These are phyloP conservation scores for Colinus virginianus DNA, from an alignment of 2,113 vertebrate species.

Conservation along the genomic window DNA sequence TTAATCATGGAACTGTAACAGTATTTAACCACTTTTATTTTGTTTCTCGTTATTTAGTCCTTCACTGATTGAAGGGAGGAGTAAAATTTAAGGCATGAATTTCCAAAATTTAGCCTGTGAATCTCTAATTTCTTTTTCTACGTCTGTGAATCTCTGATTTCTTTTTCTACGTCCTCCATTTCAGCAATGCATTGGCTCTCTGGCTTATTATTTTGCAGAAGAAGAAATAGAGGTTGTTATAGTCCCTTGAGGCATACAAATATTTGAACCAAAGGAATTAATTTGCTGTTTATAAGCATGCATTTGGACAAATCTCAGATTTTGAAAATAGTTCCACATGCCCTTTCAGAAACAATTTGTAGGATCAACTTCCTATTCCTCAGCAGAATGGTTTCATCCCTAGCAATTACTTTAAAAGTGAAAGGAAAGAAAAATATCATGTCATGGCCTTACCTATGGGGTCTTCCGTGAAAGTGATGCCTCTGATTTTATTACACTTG, in stretches of 20 bases:
- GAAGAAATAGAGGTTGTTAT: background rate
- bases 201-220: background rate
- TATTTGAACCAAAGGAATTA: background rate
- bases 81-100: background rate
- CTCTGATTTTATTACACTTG: background rate
- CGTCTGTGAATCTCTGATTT: background rate
- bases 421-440: background rate
- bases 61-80: background rate
- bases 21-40: background rate
- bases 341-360: background rate
- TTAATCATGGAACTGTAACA: background rate
- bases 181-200: background rate
- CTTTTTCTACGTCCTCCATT: background rate
- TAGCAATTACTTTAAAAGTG: background rate
- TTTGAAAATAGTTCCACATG: background rate
- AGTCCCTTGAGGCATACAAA: background rate
- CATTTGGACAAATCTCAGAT: background rate
- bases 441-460: background rate
- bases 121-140: constrained; percentile 3
- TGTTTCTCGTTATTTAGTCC: background rate
- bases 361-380: background rate
- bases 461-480: background rate
- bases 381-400: background rate
- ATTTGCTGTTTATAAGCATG: background rate
- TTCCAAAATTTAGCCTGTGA: background rate